Base-by-base conservation (phyloP, 1,140 invertebrate genomes). In the Diprion similis region DNA sequence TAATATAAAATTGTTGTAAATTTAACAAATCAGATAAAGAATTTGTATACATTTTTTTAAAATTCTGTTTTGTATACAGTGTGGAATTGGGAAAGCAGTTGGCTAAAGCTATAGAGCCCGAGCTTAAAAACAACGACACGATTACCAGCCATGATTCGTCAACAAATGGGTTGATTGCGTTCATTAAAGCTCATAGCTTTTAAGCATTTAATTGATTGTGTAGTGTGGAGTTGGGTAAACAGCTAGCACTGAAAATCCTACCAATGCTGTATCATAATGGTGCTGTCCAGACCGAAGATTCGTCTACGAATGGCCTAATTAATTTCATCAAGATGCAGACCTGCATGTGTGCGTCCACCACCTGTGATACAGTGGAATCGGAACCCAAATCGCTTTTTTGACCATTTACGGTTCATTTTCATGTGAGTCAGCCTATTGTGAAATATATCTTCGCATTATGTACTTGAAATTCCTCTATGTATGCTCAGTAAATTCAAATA, bases 31-130 rank as follows among this genome's bases (percentile, higher is more conserved):
- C 24, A 37, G 24, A 37, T 37, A 37, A 37, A 6, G 24, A 37
- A 6, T 37, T 3, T 37, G 71, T 18, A 74, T 66, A 59, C 76
- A 59, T 70, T 67, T 76, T 73, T n/a, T 78, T 73, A 71, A 76
- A 59, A 70, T 70, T 75, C 66, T 73, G 77, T 77, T 78, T 76
- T 76, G 76, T 70, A 79, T 81, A 87, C 75, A 95, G 94, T 67
- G 98, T 99, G 74, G 99, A 99, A 88, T 91, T 99, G 67, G 99
- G 98, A 24, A 99, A 99, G 88, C 96, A 99, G 84, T 89, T 99
- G 78, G 99, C 99, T 11, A 99, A 99, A 89, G 94, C 94, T 13
- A 99, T 99, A 76, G 97, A 98, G 84, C 95, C 96, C 0, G 98
- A 99, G 88, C 89, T 99, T 24, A 89, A 92, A 75, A 92, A 92